Evolutionary conservation across 2,113 vertebrate genomes (phyloP).

Genomic region (Mystacornis crossleyi): DNA sequence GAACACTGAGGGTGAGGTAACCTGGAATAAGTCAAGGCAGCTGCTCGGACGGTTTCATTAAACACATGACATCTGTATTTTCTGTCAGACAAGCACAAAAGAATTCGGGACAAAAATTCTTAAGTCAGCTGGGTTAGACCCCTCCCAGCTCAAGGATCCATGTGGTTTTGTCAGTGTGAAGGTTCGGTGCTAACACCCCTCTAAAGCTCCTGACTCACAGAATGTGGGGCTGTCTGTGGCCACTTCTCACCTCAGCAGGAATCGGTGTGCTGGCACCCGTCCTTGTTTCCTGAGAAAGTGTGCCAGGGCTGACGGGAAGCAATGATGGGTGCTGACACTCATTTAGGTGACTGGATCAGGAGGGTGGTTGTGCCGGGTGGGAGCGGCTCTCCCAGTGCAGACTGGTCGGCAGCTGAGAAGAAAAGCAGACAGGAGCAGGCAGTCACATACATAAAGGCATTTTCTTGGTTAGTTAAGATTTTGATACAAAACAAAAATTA

Average conservation of each 20-base stretch:
- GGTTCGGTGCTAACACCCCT: accelerated
- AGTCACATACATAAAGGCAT: accelerated
- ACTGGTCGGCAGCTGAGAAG: background rate
- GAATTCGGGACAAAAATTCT: background rate
- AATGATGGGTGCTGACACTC: background rate
- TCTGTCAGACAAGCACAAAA: background rate
- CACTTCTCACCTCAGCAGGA: background rate
- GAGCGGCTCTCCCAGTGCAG: background rate
- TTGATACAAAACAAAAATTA: background rate
- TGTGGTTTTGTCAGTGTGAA: background rate
- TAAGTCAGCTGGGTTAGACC: background rate
- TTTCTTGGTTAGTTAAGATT: background rate
- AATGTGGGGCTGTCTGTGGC: accelerated
- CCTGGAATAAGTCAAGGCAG: background rate
- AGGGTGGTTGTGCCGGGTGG: accelerated
- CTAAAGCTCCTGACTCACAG: background rate
- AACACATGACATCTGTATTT: background rate
- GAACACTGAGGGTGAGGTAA: background rate
- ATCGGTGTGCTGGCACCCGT: background rate
- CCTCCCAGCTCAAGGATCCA: background rate
- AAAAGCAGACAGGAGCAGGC: background rate
- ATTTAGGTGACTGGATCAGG: background rate
- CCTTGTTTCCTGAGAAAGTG: background rate
- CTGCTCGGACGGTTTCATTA: background rate
- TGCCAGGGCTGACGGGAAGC: background rate